Evolutionary conservation across 64 coral and sea anemone genomes (phyloP), one percentile per base, ranked within the genome.

Genomic region (Hydrozoanthus tunicans): DNA sequence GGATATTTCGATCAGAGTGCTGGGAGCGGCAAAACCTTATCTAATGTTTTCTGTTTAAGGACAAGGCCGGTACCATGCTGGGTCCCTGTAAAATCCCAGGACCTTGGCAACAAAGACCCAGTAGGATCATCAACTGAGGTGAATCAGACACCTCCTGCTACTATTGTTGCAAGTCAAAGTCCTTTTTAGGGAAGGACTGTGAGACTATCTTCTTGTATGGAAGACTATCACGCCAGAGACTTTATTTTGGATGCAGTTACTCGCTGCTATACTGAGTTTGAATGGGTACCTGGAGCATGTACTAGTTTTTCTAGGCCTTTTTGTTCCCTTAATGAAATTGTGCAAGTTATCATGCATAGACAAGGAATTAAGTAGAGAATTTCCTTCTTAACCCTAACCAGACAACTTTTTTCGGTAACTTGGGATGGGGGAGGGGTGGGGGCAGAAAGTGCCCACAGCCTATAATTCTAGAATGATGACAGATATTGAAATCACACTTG

Each of bases 201-300:
- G 68, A 62, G 58, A 71, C 61, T 70, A 58, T 82, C 43, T 76
- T 57, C 57, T 80, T 81, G 57, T 52, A n/a, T 95, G 94, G 90
- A 53, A 60, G 58, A 78, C 62, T 79, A 91, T 94, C 58, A 94
- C 93, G 6, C 89, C 83, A 58, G 90, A 92, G 79, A 77, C 83
- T 52, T 94, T 75, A 77, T 95, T 52, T 95, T 95, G 51, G 89
- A 91, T 91, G 81, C 81, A 51, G 68, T 92, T 68, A 56, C 64
- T 76, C 26, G 91, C 70, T 92, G 90, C 89, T 63, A 92, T 51
- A 54, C 83, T 86, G 83, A 95, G 57, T 92, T 91, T 91, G 77
- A 94, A 17, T 24, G 7, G 10, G 10, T 59, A 86, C 91, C 91
- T 43, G 82, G 11, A 51, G 0, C 81, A 56, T 17, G 69, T 20